A percentile compares a stretch with the other conserved stretches of the same genome.
Conservation (phyloP, 2,888 invertebrate genomes). For the Nymphalis urticae region DNA sequence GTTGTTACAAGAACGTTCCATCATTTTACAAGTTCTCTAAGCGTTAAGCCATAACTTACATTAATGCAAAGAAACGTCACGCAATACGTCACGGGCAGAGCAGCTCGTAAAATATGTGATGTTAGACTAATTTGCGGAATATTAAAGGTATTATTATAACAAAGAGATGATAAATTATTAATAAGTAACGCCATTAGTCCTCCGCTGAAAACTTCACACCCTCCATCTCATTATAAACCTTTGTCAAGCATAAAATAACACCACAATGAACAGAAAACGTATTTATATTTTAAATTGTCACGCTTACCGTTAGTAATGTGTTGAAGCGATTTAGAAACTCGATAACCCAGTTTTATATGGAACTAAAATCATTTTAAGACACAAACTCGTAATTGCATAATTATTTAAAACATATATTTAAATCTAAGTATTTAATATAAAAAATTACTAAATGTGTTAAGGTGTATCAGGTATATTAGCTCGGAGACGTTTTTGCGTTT, state of each 20-base stretch:
- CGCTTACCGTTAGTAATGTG: background rate
- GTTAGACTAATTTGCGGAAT: background rate
- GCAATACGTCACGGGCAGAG: no score
- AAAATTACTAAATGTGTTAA: no score
- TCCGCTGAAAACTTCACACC: slow-evolving; percentile 17
- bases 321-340: background rate
- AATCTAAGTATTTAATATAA: no score
- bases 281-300: background rate
- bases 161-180: slow-evolving; percentile 14
- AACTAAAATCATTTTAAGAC: background rate
- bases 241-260: slow-evolving; percentile 18
- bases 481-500: no score
- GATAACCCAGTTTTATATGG: background rate
- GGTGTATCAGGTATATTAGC: no score
- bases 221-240: slow-evolving; percentile 19
- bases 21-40: no score
- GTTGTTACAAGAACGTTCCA: no score
- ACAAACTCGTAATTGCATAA: no score
- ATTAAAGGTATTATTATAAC: slow-evolving; percentile 8
- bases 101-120: background rate
- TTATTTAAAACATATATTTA: no score
- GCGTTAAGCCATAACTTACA: no score
- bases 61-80: no score
- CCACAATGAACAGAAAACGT: background rate
- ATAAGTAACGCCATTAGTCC: slow-evolving; percentile 20